Percentiles rank a stretch among this genome's conserved stretches.
Evolutionary conservation across 2,888 invertebrate species (phyloP).

Genomic region (Polydrusus tereticollis): DNA sequence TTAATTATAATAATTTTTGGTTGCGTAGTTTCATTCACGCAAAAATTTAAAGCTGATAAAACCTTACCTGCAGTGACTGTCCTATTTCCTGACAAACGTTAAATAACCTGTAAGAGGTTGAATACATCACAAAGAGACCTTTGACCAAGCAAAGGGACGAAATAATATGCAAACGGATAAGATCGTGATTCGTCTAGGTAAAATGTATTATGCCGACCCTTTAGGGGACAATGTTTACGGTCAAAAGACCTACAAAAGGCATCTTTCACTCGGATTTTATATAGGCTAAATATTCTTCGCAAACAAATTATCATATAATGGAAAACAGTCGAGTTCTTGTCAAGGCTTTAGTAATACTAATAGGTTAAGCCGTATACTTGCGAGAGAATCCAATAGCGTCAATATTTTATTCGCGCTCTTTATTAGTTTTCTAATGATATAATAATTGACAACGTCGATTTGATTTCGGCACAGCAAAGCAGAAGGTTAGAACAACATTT

Average conservation of each 20-base stretch:
- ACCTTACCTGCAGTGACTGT: no score
- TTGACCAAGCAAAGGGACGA: neutral
- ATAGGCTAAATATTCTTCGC: neutral
- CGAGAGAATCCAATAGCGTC: no score
- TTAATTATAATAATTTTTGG: no score
- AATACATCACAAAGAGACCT: neutral
- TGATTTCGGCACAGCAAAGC: no score
- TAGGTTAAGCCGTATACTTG: no score
- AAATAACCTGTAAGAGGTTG: neutral
- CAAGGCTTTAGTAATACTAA: no score
- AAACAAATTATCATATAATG: neutral
- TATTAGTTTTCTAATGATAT: no score
- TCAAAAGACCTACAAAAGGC: neutral
- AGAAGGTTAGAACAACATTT: no score
- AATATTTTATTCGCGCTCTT: no score
- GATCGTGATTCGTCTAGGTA: neutral
- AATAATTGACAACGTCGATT: no score
- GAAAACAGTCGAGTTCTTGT: neutral
- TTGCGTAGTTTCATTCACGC: no score
- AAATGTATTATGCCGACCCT: neutral
- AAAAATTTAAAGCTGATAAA: neutral
- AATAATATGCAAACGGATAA: neutral
- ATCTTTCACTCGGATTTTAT: neutral
- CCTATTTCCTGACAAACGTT: neutral
- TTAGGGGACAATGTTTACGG: neutral